phyloP scores from a whole-genome alignment of 2,797 vertebrate species.

The Xiphophorus birchmanni region DNA sequence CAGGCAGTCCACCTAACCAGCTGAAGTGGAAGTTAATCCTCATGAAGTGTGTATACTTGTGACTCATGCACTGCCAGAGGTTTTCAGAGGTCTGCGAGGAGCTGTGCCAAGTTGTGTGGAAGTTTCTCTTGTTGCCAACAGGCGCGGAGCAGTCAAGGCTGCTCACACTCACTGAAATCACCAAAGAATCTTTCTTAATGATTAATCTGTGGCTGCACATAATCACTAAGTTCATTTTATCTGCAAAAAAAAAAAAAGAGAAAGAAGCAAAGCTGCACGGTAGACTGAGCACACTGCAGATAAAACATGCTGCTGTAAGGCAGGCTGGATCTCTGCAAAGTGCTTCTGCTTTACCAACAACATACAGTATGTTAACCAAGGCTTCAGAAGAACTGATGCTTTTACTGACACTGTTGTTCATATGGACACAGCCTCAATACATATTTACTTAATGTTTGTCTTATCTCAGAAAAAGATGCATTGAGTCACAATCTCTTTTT shows the following conservation, averaged over 20 bases:
- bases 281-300: neutral
- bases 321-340: conserved; percentile 22
- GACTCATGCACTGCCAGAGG: conserved; percentile 71
- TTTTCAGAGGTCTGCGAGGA: conserved; percentile 69
- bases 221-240: neutral
- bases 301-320: conserved; percentile 5
- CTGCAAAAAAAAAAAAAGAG: neutral
- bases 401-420: neutral
- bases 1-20: conserved; percentile 77
- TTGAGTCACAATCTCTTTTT: neutral
- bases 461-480: neutral
- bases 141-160: conserved; percentile 50
- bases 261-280: neutral
- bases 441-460: neutral
- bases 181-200: conserved; percentile 16
- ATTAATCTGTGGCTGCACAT: conserved; percentile 7
- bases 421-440: neutral
- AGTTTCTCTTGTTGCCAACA: conserved; percentile 67
- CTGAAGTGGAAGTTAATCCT: conserved; percentile 80
- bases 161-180: conserved; percentile 33
- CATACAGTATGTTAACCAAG: neutral
- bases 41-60: conserved; percentile 66
- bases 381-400: neutral
- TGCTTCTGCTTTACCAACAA: conserved; percentile 13
- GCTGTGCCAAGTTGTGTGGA: conserved; percentile 73